Evolutionary conservation across 2,113 vertebrate species (phyloP), one percentile per base, ranked within the genome.

Genomic region (Limanda limanda): DNA sequence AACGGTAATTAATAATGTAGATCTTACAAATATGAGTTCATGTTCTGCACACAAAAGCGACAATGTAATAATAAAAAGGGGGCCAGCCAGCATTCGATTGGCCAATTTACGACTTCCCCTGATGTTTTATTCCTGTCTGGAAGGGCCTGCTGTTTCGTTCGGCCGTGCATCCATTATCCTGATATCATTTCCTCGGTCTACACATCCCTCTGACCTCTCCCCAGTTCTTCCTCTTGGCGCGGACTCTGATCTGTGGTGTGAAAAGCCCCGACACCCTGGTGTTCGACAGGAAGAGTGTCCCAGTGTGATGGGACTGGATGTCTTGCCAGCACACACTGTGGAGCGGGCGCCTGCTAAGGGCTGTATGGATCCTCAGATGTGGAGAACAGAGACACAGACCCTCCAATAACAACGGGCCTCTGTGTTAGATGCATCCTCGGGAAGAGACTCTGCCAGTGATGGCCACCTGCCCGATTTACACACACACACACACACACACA

Each of bases 331-430:
- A 59, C 73, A 72, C 79, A 74, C 65, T 79, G 76, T 78, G 85
- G 80, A 82, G 77, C 9, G 69, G 81, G 64, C 6, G 76, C 82
- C 82, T 78, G 86, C 61, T 65, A 81, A 75, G 63, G 72, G 85
- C 63, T 89, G 84, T 75, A 84, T 78, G 81, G 85, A 60, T 61
- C 80, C 79, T 89, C 72, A 85, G 86, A 92, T 89, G 87, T 83
- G 66, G 67, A 85, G 68, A 90, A 89, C 81, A 84, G 74, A 87
- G 66, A 82, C 54, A 81, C 71, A 82, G 79, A 67, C 76, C 68
- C 78, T 87, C 78, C 72, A 83, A 78, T 81, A 85, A 89, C 86
- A 83, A 86, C 79, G 23, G 74, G 10, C 65, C 83, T 91, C 87
- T 88, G 54, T 88, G 76, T 84, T 80, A 73, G 55, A 78, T 64